phyloP scores from a whole-genome alignment of 2,113 vertebrate genomes.

The Oophaga pumilio region DNA sequence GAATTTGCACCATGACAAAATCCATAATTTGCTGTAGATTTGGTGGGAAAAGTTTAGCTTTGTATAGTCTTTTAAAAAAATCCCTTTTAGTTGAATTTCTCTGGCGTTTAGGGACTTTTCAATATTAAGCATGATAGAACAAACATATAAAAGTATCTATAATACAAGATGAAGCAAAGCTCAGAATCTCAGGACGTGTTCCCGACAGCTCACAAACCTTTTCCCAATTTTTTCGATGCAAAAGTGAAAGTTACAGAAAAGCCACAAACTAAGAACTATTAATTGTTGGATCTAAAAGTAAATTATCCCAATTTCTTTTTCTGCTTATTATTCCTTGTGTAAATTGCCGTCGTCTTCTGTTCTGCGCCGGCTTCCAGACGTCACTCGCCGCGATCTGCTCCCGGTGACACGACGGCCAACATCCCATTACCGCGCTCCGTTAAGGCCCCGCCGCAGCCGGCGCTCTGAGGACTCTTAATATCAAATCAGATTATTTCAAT shows the following conservation, averaged over 20 bases:
- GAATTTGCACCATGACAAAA: too few relatives aligned
- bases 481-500: constrained; percentile 10
- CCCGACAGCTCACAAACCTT: too few relatives aligned
- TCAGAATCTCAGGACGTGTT: too few relatives aligned
- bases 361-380: not conserved
- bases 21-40: too few relatives aligned
- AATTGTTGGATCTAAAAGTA: not conserved
- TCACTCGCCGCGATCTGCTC: not conserved
- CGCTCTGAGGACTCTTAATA: constrained; percentile 1
- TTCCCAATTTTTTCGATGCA: not conserved
- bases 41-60: too few relatives aligned
- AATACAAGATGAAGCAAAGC: too few relatives aligned
- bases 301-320: not conserved
- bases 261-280: not conserved
- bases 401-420: not conserved
- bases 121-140: too few relatives aligned
- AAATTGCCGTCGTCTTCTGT: not conserved
- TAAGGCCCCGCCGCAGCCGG: not conserved
- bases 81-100: too few relatives aligned
- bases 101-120: too few relatives aligned
- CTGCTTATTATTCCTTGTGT: not conserved
- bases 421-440: constrained; percentile 1
- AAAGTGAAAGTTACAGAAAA: not conserved
- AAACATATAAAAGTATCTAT: too few relatives aligned
- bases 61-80: too few relatives aligned